These are phyloP conservation scores for Cranoglanis bouderius DNA, from an alignment of 2,113 vertebrate species.

Conservation along the genomic window DNA sequence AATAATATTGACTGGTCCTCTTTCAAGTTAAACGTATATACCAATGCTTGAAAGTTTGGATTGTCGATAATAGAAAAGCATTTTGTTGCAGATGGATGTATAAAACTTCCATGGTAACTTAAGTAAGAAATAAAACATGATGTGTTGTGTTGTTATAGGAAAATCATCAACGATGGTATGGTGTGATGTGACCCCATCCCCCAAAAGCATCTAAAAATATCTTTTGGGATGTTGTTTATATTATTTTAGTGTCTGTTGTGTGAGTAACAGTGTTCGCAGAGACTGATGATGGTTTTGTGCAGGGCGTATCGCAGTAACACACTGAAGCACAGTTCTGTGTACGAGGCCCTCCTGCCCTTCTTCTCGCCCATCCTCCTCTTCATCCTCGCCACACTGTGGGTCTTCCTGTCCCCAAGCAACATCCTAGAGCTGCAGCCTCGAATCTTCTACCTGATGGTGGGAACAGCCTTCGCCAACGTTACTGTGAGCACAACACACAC, in stretches of 20 bases:
- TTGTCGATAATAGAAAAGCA: background rate
- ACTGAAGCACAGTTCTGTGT: slow-evolving; percentile 87
- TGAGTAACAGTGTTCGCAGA: background rate
- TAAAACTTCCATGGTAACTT: background rate
- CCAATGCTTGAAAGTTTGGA: background rate
- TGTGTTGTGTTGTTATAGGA: background rate
- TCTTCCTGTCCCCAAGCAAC: slow-evolving; percentile 79
- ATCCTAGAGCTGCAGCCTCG: slow-evolving; percentile 88
- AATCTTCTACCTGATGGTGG: slow-evolving; percentile 94
- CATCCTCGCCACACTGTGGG: slow-evolving; percentile 84
- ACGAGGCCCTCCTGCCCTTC: slow-evolving; percentile 90
- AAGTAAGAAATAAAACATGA: background rate
- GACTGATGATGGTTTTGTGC: background rate
- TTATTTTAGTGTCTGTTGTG: background rate
- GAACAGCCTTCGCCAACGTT: slow-evolving; percentile 93
- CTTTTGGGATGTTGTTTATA: background rate
- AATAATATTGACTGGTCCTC: background rate
- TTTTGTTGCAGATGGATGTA: background rate
- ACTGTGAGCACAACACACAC: slow-evolving; percentile 78
- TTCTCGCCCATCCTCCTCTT: slow-evolving; percentile 90
- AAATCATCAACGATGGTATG: background rate
- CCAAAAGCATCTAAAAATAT: background rate
- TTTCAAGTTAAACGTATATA: background rate
- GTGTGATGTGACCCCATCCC: background rate
- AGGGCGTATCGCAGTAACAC: slow-evolving; percentile 85